phyloP scores from a whole-genome alignment of 2,797 vertebrate species.

The Triplophysa bombifrons region DNA sequence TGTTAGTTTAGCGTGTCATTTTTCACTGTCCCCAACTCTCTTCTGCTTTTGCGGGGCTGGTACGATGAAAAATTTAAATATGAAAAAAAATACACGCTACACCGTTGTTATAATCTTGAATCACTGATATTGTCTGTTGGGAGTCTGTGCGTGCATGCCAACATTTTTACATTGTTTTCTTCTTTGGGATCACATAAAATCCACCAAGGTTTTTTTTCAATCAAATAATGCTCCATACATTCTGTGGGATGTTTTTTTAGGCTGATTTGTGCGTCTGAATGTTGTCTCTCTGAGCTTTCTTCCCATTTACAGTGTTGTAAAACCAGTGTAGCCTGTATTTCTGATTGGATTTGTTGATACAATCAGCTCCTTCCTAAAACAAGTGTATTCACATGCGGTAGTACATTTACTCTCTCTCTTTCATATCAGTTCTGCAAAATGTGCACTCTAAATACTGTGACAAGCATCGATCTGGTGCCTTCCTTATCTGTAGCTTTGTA shows the following conservation, averaged over 20 bases:
- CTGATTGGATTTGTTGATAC: neutral
- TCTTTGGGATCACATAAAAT: neutral
- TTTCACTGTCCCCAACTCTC: neutral
- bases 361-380: constrained; percentile 24
- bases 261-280: neutral
- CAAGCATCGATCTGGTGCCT: constrained; percentile 59
- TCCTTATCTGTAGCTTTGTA: constrained; percentile 61
- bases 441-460: constrained; percentile 68
- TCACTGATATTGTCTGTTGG: neutral
- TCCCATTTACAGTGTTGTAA: constrained; percentile 12
- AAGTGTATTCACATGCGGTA: constrained; percentile 21
- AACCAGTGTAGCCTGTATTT: constrained; percentile 2
- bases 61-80: neutral
- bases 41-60: constrained; percentile 24
- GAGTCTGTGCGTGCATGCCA: constrained; percentile 40
- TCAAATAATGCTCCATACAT: neutral
- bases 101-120: neutral
- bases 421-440: constrained; percentile 60
- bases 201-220: neutral
- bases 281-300: neutral
- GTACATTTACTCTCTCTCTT: constrained; percentile 51
- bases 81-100: neutral
- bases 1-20: constrained; percentile 6
- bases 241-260: neutral
- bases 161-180: constrained; percentile 46